These are phyloP conservation scores for Enteromius fasciolatus DNA, from an alignment of 2,797 vertebrate genomes.

Conservation along the genomic window DNA sequence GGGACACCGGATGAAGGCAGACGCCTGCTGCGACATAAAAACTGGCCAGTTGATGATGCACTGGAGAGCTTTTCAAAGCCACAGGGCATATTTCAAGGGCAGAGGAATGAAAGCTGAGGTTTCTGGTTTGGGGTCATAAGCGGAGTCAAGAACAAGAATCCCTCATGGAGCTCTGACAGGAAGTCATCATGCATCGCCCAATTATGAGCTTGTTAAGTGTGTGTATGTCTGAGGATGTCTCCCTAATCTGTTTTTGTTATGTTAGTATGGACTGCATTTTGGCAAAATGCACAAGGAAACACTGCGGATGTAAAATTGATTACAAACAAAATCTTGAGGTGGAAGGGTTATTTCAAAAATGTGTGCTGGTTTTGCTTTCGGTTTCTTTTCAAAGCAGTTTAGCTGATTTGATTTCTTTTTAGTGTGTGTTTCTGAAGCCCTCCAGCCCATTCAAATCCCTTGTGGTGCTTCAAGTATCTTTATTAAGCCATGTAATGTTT, in stretches of 20 bases:
- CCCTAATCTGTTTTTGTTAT: conserved; percentile 46
- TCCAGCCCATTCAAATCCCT: not conserved
- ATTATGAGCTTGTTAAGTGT: conserved; percentile 60
- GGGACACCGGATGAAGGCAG: conserved; percentile 53
- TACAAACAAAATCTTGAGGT: conserved; percentile 1
- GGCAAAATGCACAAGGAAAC: conserved; percentile 8
- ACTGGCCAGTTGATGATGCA: conserved; percentile 62
- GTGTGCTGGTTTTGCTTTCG: not conserved
- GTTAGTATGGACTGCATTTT: conserved; percentile 37
- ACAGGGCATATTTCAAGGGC: conserved; percentile 76
- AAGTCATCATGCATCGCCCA: conserved; percentile 70
- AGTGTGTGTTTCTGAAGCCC: not conserved
- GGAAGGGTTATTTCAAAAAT: not conserved
- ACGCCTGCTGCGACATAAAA: conserved; percentile 54
- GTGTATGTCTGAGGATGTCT: conserved; percentile 30
- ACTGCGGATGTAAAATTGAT: not conserved
- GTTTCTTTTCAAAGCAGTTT: not conserved
- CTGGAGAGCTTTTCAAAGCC: conserved; percentile 72
- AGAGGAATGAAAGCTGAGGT: conserved; percentile 76
- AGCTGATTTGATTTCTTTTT: not conserved
- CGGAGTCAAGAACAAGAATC: conserved; percentile 79
- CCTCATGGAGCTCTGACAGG: conserved; percentile 73
- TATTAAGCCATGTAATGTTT: conserved; percentile 5
- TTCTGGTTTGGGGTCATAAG: conserved; percentile 78
- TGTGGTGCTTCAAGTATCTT: not conserved